These are phyloP conservation scores for Grus americana DNA, from an alignment of 2,113 vertebrate genomes.

Conservation along the genomic window DNA sequence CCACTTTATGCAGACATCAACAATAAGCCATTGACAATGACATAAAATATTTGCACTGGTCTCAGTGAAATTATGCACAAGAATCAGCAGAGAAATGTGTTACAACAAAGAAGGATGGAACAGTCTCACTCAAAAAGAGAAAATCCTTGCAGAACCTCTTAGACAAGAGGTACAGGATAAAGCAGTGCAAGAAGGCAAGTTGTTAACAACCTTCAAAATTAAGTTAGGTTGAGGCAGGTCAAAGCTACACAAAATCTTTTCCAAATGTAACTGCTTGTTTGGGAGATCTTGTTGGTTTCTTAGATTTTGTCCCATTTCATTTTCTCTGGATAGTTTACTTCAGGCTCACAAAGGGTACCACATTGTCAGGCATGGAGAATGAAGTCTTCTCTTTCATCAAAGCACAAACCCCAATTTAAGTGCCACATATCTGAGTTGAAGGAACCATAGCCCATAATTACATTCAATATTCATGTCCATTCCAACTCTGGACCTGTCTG, in stretches of 20 bases:
- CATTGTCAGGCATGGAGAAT: not conserved
- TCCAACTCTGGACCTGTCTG: not conserved
- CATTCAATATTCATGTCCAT: not conserved
- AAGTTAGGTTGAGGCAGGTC: not conserved
- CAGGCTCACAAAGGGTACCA: not conserved
- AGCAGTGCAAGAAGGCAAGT: constrained; percentile 7
- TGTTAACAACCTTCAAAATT: constrained; percentile 38
- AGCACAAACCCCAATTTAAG: not conserved
- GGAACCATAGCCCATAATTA: not conserved
- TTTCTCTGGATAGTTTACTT: not conserved
- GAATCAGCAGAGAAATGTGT: not conserved
- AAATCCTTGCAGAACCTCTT: constrained; percentile 21
- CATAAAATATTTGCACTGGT: not conserved
- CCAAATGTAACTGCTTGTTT: not conserved
- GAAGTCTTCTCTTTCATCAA: not conserved
- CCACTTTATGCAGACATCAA: constrained; percentile 18
- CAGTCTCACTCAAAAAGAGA: constrained; percentile 11
- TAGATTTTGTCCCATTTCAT: not conserved
- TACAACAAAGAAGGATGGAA: constrained; percentile 5
- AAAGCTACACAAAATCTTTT: not conserved
- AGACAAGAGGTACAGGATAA: not conserved
- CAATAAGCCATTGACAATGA: not conserved
- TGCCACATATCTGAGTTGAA: not conserved
- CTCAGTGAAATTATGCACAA: constrained; percentile 6
- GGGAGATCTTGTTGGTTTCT: not conserved